Percentiles rank a stretch among this genome's conserved stretches.
These are phyloP conservation scores for Notiomystis cincta DNA, from an alignment of 2,113 vertebrate species.

Conservation along the genomic window DNA sequence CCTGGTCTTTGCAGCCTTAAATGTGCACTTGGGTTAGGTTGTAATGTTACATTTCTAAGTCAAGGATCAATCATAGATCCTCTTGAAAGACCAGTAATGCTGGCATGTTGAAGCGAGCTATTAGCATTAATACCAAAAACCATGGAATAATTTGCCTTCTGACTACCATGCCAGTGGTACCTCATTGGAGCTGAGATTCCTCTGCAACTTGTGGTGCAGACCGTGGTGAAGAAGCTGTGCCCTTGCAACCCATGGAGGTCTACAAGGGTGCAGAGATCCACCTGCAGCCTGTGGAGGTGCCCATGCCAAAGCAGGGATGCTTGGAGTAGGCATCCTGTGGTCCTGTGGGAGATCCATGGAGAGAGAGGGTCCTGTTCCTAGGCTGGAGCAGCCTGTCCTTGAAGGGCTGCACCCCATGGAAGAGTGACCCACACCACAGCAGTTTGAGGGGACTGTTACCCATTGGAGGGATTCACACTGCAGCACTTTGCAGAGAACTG, in stretches of 20 bases:
- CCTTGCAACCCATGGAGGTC: neutral
- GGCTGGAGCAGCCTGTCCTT: neutral
- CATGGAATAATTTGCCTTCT: neutral
- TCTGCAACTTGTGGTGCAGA: neutral
- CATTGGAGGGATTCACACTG: neutral
- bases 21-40: neutral
- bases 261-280: neutral
- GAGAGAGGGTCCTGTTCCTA: neutral
- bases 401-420: neutral
- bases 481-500: neutral
- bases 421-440: neutral
- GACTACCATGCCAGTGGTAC: neutral
- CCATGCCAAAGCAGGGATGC: rapidly evolving
- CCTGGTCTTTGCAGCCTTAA: neutral
- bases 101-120: neutral
- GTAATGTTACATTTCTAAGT: neutral
- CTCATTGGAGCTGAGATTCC: neutral
- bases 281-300: neutral
- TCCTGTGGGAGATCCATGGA: neutral
- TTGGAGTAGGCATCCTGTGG: neutral
- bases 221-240: neutral
- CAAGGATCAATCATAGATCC: neutral
- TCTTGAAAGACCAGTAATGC: neutral
- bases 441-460: neutral
- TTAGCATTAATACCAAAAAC: neutral